Conservation (phyloP, 2,888 invertebrate genomes). For the Tortricodes alternella region DNA sequence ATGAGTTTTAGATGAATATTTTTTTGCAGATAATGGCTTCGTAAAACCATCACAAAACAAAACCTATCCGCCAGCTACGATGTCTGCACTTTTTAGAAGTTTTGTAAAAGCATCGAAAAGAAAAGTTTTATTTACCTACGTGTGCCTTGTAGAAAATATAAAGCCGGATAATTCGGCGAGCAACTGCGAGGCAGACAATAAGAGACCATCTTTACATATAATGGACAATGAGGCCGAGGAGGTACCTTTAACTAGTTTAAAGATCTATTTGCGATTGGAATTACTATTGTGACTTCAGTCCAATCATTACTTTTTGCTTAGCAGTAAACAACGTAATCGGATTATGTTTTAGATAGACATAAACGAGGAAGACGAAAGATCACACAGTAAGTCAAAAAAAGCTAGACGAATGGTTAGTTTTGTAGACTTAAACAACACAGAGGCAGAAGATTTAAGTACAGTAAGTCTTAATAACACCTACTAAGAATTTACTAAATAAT, state of each 20-base stretch:
- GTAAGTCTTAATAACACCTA: too few species aligned
- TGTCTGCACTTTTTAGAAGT: constrained; percentile 39
- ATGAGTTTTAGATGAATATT: neutral
- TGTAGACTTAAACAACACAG: too few species aligned
- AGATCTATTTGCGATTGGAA: too few species aligned
- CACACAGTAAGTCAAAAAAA: constrained; percentile 67
- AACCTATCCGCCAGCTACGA: neutral
- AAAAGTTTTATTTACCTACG: constrained; percentile 63
- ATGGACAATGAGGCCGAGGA: too few species aligned
- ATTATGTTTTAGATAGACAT: neutral
- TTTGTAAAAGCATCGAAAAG: constrained; percentile 59
- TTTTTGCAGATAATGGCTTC: constrained; percentile 1
- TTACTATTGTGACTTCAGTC: too few species aligned
- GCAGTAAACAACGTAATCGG: neutral
- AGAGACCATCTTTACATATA: too few species aligned
- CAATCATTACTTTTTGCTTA: too few species aligned
- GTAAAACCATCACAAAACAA: neutral
- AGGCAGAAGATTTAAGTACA: too few species aligned
- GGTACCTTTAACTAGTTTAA: too few species aligned
- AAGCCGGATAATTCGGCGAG: constrained; percentile 42
- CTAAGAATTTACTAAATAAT: neutral
- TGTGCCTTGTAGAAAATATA: constrained; percentile 59
- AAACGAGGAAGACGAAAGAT: constrained; percentile 53
- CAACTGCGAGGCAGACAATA: constrained; percentile 19
- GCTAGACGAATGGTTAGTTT: too few species aligned